phyloP scores from a whole-genome alignment of 1,140 invertebrate species.

The Drosophila truncata region DNA sequence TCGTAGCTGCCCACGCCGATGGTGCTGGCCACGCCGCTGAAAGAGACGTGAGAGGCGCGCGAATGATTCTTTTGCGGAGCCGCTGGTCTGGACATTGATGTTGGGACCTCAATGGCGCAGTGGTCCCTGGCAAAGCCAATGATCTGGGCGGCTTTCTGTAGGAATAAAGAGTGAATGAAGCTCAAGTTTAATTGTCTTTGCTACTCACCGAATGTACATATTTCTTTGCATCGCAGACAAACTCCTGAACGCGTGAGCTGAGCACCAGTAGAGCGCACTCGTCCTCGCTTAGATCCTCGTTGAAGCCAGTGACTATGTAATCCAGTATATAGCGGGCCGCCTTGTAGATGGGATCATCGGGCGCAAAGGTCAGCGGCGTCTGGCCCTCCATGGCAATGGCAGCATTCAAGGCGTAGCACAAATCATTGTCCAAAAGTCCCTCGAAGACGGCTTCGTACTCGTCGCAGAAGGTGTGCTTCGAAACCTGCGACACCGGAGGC shows the following conservation, averaged over 20 bases:
- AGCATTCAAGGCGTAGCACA: constrained; percentile 75
- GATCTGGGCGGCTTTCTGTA: constrained; percentile 72
- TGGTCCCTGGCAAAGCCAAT: constrained; percentile 63
- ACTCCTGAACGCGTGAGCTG: constrained; percentile 54
- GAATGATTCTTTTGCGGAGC: constrained; percentile 38
- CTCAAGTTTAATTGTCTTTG: neutral
- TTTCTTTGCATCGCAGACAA: constrained; percentile 77
- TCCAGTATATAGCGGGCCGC: constrained; percentile 76
- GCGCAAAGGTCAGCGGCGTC: constrained; percentile 49
- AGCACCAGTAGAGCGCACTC: constrained; percentile 48
- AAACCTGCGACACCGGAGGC: neutral
- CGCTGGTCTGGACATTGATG: constrained; percentile 4
- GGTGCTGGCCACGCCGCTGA: constrained; percentile 63
- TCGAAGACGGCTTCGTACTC: constrained; percentile 69
- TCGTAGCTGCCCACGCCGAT: constrained; percentile 80
- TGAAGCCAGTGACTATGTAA: constrained; percentile 63
- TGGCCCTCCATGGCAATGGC: constrained; percentile 72
- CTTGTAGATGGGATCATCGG: constrained; percentile 80
- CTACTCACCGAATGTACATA: constrained; percentile 74
- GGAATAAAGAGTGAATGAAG: neutral
- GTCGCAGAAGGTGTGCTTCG: constrained; percentile 61
- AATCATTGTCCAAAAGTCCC: constrained; percentile 65
- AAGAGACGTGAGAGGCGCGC: constrained; percentile 72
- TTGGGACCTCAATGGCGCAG: constrained; percentile 55
- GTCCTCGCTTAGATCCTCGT: constrained; percentile 73